Percentiles rank a stretch among this genome's conserved stretches.
phyloP scores from a whole-genome alignment of 2,113 vertebrate species.

The Seriola dumerili region DNA sequence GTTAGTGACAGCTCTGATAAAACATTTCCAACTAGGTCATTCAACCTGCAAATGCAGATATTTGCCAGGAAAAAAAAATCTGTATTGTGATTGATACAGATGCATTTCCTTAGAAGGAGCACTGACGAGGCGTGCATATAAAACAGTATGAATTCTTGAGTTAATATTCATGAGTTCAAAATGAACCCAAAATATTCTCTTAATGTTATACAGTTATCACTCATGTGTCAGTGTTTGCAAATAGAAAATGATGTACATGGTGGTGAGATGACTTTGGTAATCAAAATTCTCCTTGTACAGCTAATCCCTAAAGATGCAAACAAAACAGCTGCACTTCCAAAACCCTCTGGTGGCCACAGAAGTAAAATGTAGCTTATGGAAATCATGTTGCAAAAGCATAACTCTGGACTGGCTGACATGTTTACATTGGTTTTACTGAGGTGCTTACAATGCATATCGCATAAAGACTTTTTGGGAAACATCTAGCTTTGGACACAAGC shows the following conservation, averaged over 20 bases:
- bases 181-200: neutral
- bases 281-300: no score
- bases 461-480: neutral
- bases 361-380: neutral
- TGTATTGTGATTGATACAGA: neutral
- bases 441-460: neutral
- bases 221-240: slow-evolving; percentile 1
- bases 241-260: neutral
- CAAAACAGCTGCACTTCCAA: neutral
- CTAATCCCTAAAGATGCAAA: neutral
- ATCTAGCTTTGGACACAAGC: slow-evolving; percentile 12
- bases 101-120: neutral
- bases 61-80: neutral
- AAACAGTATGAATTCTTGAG: neutral
- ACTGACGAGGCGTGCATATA: neutral
- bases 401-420: neutral
- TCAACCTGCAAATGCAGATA: neutral
- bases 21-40: neutral
- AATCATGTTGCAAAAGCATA: neutral
- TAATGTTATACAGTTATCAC: neutral
- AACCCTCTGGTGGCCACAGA: neutral
- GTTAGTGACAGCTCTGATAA: slow-evolving; percentile 1
- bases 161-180: neutral
- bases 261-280: slow-evolving; percentile 3
- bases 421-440: neutral